phyloP scores from a whole-genome alignment of 2,888 invertebrate species.

The Cacoxenus indagator region DNA sequence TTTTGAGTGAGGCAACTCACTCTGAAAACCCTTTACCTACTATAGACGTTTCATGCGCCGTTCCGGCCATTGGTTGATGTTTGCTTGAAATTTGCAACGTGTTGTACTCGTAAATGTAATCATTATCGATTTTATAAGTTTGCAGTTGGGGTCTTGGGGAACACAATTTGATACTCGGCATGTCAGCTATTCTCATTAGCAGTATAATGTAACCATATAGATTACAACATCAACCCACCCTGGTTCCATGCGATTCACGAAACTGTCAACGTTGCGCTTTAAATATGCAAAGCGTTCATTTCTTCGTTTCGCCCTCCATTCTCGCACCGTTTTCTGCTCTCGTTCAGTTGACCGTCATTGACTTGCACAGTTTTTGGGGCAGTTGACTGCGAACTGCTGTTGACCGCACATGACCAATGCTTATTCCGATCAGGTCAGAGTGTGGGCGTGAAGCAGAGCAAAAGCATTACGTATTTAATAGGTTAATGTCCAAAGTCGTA shows the following conservation, averaged over 20 bases:
- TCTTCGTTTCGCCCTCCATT: neutral
- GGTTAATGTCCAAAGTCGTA: conserved; percentile 64
- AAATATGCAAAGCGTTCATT: conserved; percentile 1
- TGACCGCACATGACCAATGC: neutral
- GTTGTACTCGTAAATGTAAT: conserved; percentile 62
- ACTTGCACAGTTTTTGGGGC: no score
- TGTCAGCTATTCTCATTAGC: no score
- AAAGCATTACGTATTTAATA: conserved; percentile 62
- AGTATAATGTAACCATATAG: no score
- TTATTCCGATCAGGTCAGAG: conserved; percentile 32
- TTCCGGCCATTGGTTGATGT: neutral
- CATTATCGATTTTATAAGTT: conserved; percentile 58
- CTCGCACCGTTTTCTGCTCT: no score
- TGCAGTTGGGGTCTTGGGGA: neutral
- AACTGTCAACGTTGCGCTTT: neutral
- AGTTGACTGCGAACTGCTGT: no score
- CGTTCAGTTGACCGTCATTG: neutral
- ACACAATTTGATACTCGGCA: neutral
- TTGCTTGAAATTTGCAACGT: conserved; percentile 59
- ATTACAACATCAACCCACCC: neutral
- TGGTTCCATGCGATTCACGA: neutral
- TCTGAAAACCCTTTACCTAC: neutral
- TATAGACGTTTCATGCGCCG: no score
- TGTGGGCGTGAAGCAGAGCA: conserved; percentile 33
- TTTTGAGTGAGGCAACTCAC: neutral